Percentiles rank a stretch among this genome's conserved stretches.
phyloP scores from a whole-genome alignment of 2,888 invertebrate species.

The Dynastes tityus region DNA sequence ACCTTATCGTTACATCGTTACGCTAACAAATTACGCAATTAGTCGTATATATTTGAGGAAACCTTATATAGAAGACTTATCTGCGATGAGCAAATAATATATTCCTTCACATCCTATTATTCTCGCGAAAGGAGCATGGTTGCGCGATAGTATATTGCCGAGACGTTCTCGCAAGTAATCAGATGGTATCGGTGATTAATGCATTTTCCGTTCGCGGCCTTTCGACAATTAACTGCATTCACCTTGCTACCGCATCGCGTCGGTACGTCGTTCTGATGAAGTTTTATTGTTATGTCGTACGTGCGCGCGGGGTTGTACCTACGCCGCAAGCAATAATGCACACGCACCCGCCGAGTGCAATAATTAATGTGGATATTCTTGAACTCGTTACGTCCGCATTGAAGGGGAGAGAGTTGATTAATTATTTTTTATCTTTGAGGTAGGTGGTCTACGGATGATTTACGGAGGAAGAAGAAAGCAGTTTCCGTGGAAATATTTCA shows the following conservation, averaged over 20 bases:
- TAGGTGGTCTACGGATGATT: conserved; percentile 49
- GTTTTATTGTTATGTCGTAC: conserved; percentile 47
- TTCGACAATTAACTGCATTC: conserved; percentile 53
- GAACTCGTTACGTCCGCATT: conserved; percentile 50
- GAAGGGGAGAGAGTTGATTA: conserved; percentile 50
- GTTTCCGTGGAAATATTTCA: conserved; percentile 24
- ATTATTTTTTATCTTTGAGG: conserved; percentile 49
- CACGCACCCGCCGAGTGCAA: conserved; percentile 46
- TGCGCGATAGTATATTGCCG: conserved; percentile 1
- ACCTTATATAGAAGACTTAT: conserved; percentile 35
- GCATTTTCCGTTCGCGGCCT: conserved; percentile 44
- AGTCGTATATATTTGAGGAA: conserved; percentile 52
- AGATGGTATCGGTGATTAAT: conserved; percentile 52
- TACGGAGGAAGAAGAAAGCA: conserved; percentile 15
- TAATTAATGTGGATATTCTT: conserved; percentile 50
- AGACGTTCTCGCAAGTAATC: conserved; percentile 43
- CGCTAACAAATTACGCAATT: conserved; percentile 56
- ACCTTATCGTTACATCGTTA: conserved; percentile 53
- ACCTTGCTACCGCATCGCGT: conserved; percentile 46
- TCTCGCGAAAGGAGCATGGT: conserved; percentile 36
- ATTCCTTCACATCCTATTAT: conserved; percentile 41
- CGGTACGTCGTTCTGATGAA: conserved; percentile 41
- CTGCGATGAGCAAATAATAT: conserved; percentile 26
- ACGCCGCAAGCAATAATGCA: conserved; percentile 19
- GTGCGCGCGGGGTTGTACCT: not conserved